Base-by-base conservation (phyloP, 2,888 invertebrate species). In the Chymomyza caudatula region DNA sequence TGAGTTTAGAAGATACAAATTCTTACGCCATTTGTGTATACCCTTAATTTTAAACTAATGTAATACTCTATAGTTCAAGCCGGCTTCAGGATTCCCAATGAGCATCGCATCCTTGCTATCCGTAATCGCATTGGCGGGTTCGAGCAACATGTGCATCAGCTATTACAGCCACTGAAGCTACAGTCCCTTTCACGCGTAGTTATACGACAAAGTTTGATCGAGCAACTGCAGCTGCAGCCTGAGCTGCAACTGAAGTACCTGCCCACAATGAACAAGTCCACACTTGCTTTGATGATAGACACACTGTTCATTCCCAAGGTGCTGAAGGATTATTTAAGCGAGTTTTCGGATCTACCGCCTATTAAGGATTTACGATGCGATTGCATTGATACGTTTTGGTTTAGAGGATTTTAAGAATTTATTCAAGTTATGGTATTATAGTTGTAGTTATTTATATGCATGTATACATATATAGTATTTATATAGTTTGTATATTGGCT, bases 301-400 rank as follows among this genome's bases (percentile, higher is more conserved):
- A 77, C 86, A 65, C 81, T 89, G 25, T 87, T 77, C 58, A 79
- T 90, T 60, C 90, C 90, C 11, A 71, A 65, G 42, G 76, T 77
- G 2, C 63, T 90, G 25, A 87, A 89, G 63, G 74, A 70, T 63
- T 90, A 86, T 73, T 72, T 90, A 11, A 76, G 77, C 70, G 85
- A 89, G 13, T 90, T 88, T 65, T 74, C 85, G 55, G 90, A 90
- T 71, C 71, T 89, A 66, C 85, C 88, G 43, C 65, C 65, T 60
- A 69, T 88, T 59, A 73, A 73, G 62, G 60, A 58, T 1, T 15
- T 29, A 0, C 66, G 73, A 37, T 37, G 29, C 29, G 29, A 37
- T 11, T 25, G 61, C 52, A 13, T 8, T 56, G 11, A 29, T 69
- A 22, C 61, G 65, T 22, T 60, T 67, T 3, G 15, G 15, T 49